Evolutionary conservation across 2,113 vertebrate genomes (phyloP).

Genomic region (Saccopteryx leptura): DNA sequence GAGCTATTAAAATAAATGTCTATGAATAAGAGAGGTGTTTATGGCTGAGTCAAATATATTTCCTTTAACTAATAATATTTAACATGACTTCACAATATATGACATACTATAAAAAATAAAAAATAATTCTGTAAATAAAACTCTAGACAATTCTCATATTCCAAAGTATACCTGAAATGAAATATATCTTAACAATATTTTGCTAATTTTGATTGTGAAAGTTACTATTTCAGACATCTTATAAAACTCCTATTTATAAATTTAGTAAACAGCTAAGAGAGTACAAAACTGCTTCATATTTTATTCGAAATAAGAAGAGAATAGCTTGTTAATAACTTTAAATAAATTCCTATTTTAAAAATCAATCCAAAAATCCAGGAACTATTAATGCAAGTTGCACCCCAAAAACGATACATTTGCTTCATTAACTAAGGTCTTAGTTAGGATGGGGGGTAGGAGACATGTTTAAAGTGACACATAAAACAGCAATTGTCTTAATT

Average conservation of each 20-base stretch:
- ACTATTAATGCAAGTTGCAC: conserved; percentile 82
- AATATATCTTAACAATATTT: conserved; percentile 46
- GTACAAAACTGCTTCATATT: conserved; percentile 49
- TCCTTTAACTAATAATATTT: conserved; percentile 57
- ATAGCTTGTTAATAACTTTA: conserved; percentile 72
- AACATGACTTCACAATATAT: conserved; percentile 15
- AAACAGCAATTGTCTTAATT: conserved; percentile 99
- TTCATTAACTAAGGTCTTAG: conserved; percentile 93
- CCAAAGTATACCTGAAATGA: conserved; percentile 55
- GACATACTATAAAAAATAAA: neutral
- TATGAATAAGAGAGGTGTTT: conserved; percentile 32
- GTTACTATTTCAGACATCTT: conserved; percentile 62
- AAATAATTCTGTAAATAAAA: conserved; percentile 53
- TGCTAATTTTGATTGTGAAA: conserved; percentile 36
- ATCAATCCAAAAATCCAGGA: conserved; percentile 81
- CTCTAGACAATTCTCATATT: conserved; percentile 29
- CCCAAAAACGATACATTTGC: conserved; percentile 90
- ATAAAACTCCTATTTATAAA: conserved; percentile 64
- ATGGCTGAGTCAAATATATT: conserved; percentile 40
- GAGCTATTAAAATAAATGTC: conserved; percentile 55
- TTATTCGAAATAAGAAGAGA: conserved; percentile 67
- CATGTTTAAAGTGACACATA: conserved; percentile 96
- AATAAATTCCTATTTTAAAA: conserved; percentile 85
- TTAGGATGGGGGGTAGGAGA: conserved; percentile 66
- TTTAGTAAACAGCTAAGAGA: conserved; percentile 70